Base-by-base conservation (phyloP, 2,888 invertebrate species). In the Epinotia brunnichana region DNA sequence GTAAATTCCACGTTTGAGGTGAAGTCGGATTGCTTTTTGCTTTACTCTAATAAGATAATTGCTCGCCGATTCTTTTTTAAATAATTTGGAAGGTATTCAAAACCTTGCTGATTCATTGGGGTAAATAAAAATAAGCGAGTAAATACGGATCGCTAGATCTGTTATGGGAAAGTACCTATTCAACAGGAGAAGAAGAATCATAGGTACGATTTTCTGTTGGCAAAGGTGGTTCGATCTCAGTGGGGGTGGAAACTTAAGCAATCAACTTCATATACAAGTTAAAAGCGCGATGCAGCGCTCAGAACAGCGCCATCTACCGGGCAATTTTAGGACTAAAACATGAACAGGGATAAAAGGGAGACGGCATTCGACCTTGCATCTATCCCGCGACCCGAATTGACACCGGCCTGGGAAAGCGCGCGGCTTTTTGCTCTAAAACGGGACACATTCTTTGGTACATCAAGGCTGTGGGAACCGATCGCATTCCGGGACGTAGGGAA, bases 401-500 rank as follows among this genome's bases (percentile, higher is more conserved):
- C 86, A 85, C 84, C 79, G 84, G 85, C 90, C 90, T 92, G 92
- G 90, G 92, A 92, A 90, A 92, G 91, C 86, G 81, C 80, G 87
- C 87, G 77, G 85, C 85, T 92, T 92, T 92, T 92, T 92, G 90
- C 84, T 57, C 81, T 82, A 78, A 81, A 83, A 83, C 82, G 85
- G 85, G 86, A 85, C 84, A 86, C 84, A 90, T 87, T 87, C 88
- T 85, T 87, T 78, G 79, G 79, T 80, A 82, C 85, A 80, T 84
- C 90, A 89, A 89, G 89, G 89, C 85, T 91, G 88, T 93, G 92
- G 91, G 92, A 92, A 92, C 91, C 90, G 87, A 90, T 91, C 82
- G 86, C 89, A 92, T 92, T 90, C 91, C 87, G 73, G 75, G 78
- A 74, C 76, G 82, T 83, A 90, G 89, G 90, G 90, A 90, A 90